Base-by-base conservation (phyloP, 2,888 invertebrate genomes). In the Oxycera nigricornis region DNA sequence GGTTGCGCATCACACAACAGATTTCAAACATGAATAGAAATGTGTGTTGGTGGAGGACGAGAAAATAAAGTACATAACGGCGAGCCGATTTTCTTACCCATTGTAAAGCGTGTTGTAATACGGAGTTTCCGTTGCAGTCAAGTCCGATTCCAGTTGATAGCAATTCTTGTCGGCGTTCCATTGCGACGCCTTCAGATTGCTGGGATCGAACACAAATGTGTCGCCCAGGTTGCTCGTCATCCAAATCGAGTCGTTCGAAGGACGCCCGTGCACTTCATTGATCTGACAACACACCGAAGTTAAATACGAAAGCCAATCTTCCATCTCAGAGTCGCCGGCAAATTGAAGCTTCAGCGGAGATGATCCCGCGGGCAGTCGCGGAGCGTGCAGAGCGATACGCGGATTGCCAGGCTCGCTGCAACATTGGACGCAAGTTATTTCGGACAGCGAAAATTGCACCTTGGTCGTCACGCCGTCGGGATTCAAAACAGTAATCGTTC, bases 231-330 rank as follows among this genome's bases (percentile, higher is more conserved):
- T 89, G 52, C 92, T 92, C 1, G 93, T 89, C 7, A 91, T 87
- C 95, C 96, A 96, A 76, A 94, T 88, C 22, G 94, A 90, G 81
- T 90, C 90, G 50, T 88, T 85, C 28, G 91, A 90, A 22, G 95
- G 93, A 80, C 89, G 89, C 2, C 91, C 92, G 82, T 89, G 88
- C 11, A 92, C 84, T 75, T 89, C 90, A 83, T 92, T 91, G 75
- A 92, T 89, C 84, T 92, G 91, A 79, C 92, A 91, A 81, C 91
- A 91, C 9, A 94, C 92, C 77, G 91, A 91, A 14, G 92, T 91
- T 79, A 95, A 88, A 82, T 94, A 91, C 76, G 91, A 90, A 74
- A 95, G 89, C 96, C 96, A 96, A 82, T 96, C 95, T 85, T 95
- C 95, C 86, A 94, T 89, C 84, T 94, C 93, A 77, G 91, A 90